Evolutionary conservation across 2,888 invertebrate species (phyloP).

Genomic region (Odontomyia ornata): DNA sequence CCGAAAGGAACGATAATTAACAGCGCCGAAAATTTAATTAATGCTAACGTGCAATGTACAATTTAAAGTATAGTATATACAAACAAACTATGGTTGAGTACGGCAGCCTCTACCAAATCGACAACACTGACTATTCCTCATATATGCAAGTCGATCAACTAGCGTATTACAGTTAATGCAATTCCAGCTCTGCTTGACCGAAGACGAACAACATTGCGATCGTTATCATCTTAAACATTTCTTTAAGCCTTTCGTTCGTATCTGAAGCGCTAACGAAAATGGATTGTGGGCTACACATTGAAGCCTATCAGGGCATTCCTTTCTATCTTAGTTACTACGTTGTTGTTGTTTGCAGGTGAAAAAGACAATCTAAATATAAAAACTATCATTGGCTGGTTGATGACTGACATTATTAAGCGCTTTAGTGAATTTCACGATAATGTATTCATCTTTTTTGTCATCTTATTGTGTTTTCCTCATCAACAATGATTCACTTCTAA

Average conservation of each 20-base stretch:
- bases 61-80: no score
- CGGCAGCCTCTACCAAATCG: not conserved
- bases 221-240: conserved; percentile 21
- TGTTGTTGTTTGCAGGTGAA: no score
- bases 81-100: no score
- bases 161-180: conserved; percentile 7
- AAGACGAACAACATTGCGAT: conserved; percentile 7
- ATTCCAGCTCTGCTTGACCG: not conserved
- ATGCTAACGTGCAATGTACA: no score
- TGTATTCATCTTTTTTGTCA: not conserved
- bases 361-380: not conserved
- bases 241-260: not conserved
- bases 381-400: not conserved
- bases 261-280: conserved; percentile 23
- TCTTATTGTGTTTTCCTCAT: no score
- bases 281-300: conserved; percentile 5
- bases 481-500: no score
- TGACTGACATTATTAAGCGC: not conserved
- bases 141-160: not conserved
- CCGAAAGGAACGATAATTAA: no score
- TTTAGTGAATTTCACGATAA: not conserved
- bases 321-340: not conserved
- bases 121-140: not conserved
- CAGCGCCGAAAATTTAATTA: no score
- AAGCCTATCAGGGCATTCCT: not conserved